Evolutionary conservation across 92 coral and sea anemone genomes (phyloP).

Genomic region (Actinernus sp.): DNA sequence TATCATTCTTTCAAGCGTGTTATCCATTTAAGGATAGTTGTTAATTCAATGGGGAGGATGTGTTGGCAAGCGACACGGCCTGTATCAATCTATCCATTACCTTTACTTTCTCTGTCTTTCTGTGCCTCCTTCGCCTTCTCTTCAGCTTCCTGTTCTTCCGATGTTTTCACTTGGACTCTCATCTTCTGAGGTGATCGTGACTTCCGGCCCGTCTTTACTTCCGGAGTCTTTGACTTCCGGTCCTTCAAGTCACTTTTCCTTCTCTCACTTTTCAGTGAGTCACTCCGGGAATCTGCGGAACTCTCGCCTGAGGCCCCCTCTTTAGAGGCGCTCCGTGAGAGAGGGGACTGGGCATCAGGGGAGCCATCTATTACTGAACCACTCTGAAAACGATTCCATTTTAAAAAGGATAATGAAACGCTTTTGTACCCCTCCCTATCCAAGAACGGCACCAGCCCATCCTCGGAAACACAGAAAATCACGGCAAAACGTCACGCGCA

Average conservation of each 20-base stretch:
- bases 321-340: constrained; percentile 25
- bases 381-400: too few relatives aligned
- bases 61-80: too few relatives aligned
- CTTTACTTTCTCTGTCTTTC: neutral
- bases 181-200: constrained; percentile 39
- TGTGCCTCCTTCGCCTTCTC: constrained; percentile 1
- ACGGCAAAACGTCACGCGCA: too few relatives aligned
- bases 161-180: constrained; percentile 21
- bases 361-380: constrained; percentile 16
- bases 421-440: too few relatives aligned
- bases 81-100: too few relatives aligned
- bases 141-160: constrained; percentile 21
- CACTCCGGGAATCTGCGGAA: constrained; percentile 21
- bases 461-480: too few relatives aligned
- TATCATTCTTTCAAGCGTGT: too few relatives aligned
- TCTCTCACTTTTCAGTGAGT: constrained; percentile 41
- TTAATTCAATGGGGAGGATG: too few relatives aligned
- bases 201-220: constrained; percentile 22
- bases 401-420: too few relatives aligned
- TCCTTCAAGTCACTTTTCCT: constrained; percentile 33
- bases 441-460: too few relatives aligned
- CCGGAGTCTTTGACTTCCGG: constrained; percentile 50
- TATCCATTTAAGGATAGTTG: too few relatives aligned
- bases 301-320: constrained; percentile 15
- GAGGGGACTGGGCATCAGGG: constrained; percentile 34